Evolutionary conservation across 1,140 invertebrate genomes (phyloP).

Genomic region (Panonychus citri): DNA sequence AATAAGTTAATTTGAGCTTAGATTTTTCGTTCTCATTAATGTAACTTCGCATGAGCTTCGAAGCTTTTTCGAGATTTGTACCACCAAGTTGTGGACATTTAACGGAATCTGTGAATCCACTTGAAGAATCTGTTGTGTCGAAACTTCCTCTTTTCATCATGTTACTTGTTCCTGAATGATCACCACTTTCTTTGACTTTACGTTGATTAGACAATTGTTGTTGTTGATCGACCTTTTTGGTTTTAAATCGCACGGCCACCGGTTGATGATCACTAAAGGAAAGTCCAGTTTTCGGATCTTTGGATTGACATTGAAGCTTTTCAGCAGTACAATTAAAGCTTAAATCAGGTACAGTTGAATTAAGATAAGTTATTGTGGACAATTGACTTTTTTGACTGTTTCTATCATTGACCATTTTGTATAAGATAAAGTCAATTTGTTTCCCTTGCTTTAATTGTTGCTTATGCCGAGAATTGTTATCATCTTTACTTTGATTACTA

Average conservation of each 20-base stretch:
- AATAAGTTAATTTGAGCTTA: not conserved
- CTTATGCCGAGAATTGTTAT: not conserved
- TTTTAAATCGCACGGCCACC: conserved; percentile 6
- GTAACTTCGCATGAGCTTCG: not conserved
- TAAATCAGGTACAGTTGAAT: too few relatives aligned
- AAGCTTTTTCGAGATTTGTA: not conserved
- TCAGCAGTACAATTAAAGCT: conserved; percentile 4
- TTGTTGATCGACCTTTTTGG: too few relatives aligned
- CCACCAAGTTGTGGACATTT: not conserved
- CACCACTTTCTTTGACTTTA: conserved; percentile 20
- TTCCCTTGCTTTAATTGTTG: not conserved
- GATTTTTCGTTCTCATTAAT: not conserved
- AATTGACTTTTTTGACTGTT: not conserved
- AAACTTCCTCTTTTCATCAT: conserved; percentile 6
- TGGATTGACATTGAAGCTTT: not conserved
- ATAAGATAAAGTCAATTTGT: conserved; percentile 12
- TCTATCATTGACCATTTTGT: conserved; percentile 4
- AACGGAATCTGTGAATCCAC: not conserved
- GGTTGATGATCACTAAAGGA: conserved; percentile 14
- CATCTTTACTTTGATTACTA: not conserved
- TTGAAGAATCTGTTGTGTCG: not conserved
- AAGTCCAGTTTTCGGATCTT: conserved; percentile 7
- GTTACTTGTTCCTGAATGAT: not conserved
- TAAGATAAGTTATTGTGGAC: too few relatives aligned
- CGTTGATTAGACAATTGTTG: conserved; percentile 20